These are phyloP conservation scores for Drosophila kanapiae DNA, from an alignment of 1,140 invertebrate genomes.

Conservation along the genomic window DNA sequence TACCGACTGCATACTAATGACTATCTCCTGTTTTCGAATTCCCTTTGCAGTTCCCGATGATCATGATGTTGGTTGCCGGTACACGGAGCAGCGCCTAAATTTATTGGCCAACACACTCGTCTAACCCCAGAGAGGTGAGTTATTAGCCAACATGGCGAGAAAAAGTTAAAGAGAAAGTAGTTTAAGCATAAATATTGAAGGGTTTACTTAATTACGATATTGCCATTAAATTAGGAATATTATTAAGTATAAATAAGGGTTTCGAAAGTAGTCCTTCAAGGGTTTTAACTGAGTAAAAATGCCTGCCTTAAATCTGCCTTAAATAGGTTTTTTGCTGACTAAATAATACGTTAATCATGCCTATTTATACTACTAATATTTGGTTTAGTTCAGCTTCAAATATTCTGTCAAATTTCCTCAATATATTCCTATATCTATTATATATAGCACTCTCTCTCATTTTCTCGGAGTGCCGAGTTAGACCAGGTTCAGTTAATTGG, in stretches of 20 bases:
- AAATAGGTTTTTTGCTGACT: too few relatives aligned
- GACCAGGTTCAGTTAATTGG: slow-evolving; percentile 69
- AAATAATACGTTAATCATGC: too few relatives aligned
- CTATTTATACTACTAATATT: background rate
- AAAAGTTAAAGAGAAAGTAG: background rate
- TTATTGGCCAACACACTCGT: slow-evolving; percentile 54
- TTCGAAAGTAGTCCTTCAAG: background rate
- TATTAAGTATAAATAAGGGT: background rate
- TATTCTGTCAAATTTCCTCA: too few relatives aligned
- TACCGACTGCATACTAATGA: slow-evolving; percentile 70
- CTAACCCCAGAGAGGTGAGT: slow-evolving; percentile 63
- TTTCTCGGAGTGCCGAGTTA: slow-evolving; percentile 1
- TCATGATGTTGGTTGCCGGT: slow-evolving; percentile 23
- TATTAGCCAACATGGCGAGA: slow-evolving; percentile 46
- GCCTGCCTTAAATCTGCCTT: too few relatives aligned
- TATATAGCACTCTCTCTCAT: background rate
- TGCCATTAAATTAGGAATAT: background rate
- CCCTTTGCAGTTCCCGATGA: slow-evolving; percentile 52
- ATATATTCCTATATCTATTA: background rate
- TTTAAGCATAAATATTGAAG: background rate
- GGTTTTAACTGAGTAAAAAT: too few relatives aligned
- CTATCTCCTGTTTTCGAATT: slow-evolving; percentile 30
- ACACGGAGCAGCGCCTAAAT: slow-evolving; percentile 44
- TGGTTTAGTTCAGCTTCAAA: background rate
- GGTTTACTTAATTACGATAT: background rate